phyloP scores from a whole-genome alignment of 2,888 invertebrate species.

The Aphidius colemani region DNA sequence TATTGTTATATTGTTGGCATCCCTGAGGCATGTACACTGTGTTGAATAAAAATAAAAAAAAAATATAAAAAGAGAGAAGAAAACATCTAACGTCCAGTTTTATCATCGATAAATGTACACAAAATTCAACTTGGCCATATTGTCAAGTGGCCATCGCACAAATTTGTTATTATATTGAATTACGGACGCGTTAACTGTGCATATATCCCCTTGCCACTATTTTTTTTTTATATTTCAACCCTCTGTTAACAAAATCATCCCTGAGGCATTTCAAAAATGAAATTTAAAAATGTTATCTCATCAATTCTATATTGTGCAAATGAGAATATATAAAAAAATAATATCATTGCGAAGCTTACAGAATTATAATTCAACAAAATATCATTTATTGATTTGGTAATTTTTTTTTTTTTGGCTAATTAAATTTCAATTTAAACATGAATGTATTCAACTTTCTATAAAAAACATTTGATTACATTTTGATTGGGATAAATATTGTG shows the following conservation, averaged over 20 bases:
- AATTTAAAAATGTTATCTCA: too few species aligned
- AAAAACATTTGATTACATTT: not conserved
- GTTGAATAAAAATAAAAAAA: constrained; percentile 20
- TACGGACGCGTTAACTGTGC: constrained; percentile 36
- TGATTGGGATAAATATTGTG: not conserved
- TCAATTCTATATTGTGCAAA: too few species aligned
- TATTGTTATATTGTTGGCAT: constrained; percentile 43
- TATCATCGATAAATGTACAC: constrained; percentile 8
- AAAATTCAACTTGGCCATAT: constrained; percentile 25
- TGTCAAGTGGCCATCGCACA: constrained; percentile 39
- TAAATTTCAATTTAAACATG: not conserved
- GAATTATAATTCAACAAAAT: too few species aligned
- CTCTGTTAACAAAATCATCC: not conserved
- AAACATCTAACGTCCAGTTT: constrained; percentile 55
- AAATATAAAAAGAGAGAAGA: constrained; percentile 38
- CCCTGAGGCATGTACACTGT: constrained; percentile 25
- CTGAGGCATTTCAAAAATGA: not conserved
- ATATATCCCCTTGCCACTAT: not conserved
- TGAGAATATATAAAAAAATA: too few species aligned
- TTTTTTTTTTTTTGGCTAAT: constrained; percentile 4
- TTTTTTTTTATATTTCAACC: constrained; percentile 2
- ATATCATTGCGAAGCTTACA: too few species aligned
- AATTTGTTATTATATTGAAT: constrained; percentile 57
- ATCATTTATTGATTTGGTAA: too few species aligned
- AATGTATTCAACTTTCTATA: constrained; percentile 2